Evolutionary conservation across 2,797 vertebrate genomes (phyloP).

Genomic region (Sebastes ruberrimus): DNA sequence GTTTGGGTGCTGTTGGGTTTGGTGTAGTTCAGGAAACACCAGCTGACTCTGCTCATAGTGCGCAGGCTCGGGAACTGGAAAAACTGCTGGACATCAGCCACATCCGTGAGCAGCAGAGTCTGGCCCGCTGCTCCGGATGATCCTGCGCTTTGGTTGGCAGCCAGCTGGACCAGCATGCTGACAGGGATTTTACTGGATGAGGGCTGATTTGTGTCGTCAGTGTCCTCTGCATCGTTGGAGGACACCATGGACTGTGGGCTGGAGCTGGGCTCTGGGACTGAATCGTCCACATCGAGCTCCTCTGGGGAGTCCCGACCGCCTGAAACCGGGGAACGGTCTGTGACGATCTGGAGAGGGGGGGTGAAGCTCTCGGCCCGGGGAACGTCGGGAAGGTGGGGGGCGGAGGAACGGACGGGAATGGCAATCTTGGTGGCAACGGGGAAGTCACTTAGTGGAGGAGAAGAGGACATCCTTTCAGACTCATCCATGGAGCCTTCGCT

Average conservation of each 20-base stretch:
- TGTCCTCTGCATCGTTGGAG: conserved; percentile 71
- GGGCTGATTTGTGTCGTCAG: conserved; percentile 74
- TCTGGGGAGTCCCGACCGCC: conserved; percentile 88
- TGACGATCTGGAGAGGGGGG: conserved; percentile 88
- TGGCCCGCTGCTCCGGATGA: conserved; percentile 68
- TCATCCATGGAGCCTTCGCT: conserved; percentile 88
- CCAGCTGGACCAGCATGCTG: conserved; percentile 87
- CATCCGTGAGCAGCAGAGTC: conserved; percentile 86
- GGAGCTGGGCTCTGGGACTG: conserved; percentile 84
- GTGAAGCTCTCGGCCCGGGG: conserved; percentile 86
- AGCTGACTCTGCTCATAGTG: conserved; percentile 93
- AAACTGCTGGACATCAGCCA: conserved; percentile 89
- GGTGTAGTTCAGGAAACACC: conserved; percentile 98
- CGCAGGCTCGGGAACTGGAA: conserved; percentile 95
- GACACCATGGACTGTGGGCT: conserved; percentile 89
- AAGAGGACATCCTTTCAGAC: conserved; percentile 85
- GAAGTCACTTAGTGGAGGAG: conserved; percentile 76
- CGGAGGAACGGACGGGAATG: conserved; percentile 76
- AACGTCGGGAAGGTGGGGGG: conserved; percentile 79
- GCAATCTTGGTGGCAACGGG: conserved; percentile 61
- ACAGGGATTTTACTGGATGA: conserved; percentile 79
- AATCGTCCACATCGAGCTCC: conserved; percentile 90
- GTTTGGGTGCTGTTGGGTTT: conserved; percentile 91
- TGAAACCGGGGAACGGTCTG: conserved; percentile 74
- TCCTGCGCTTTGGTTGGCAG: conserved; percentile 80